Conservation (phyloP, 2,888 invertebrate species). For the Dynastes hyllus region DNA sequence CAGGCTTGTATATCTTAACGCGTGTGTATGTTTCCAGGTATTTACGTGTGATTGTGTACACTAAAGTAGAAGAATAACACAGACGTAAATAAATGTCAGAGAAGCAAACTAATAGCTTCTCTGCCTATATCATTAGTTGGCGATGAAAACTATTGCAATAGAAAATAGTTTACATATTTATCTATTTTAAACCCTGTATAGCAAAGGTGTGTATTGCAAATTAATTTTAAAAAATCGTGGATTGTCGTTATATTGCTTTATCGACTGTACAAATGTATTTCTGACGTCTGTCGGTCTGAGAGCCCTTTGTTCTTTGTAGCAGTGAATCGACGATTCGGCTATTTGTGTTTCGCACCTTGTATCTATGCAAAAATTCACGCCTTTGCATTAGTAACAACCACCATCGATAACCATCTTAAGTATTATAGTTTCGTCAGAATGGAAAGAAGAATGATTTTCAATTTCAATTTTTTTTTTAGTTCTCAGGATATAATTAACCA, state of each 20-base stretch:
- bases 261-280: neutral
- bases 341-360: conserved; percentile 47
- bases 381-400: conserved; percentile 40
- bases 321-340: conserved; percentile 14
- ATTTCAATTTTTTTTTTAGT: conserved; percentile 29
- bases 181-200: neutral
- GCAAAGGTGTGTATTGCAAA: neutral
- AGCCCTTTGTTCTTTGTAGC: conserved; percentile 28
- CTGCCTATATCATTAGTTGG: neutral
- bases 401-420: conserved; percentile 43
- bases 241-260: neutral
- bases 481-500: conserved; percentile 18
- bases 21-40: neutral
- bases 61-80: neutral
- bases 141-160: neutral
- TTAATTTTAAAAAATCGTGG: neutral
- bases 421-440: conserved; percentile 13
- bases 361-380: conserved; percentile 50
- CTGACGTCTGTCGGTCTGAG: neutral
- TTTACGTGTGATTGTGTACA: conserved; percentile 10
- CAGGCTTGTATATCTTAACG: conserved; percentile 1
- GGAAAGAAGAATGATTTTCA: conserved; percentile 19
- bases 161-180: neutral
- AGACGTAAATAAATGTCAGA: neutral
- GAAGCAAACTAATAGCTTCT: neutral